Evolutionary conservation across 2,888 invertebrate species (phyloP).

Genomic region (Chrysomela aeneicollis): DNA sequence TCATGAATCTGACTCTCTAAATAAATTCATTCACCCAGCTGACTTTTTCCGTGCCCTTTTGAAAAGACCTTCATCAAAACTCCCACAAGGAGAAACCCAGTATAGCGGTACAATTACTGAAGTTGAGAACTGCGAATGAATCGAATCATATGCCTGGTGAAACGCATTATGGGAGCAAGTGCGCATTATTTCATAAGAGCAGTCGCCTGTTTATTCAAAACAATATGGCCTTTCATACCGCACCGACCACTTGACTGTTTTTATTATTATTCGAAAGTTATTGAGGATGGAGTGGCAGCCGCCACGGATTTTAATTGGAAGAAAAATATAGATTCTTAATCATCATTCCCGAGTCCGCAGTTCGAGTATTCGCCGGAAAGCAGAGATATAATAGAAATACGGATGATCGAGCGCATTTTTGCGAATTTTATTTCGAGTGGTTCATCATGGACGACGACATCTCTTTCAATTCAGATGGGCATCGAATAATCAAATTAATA

Average conservation of each 20-base stretch:
- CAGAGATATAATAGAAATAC: conserved; percentile 4
- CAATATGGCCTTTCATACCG: conserved; percentile 55
- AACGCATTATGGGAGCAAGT: conserved; percentile 56
- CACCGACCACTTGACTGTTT: conserved; percentile 53
- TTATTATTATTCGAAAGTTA: conserved; percentile 44
- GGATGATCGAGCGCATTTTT: background rate
- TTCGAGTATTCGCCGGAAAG: conserved; percentile 27
- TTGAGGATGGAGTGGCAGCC: conserved; percentile 37
- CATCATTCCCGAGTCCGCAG: conserved; percentile 35
- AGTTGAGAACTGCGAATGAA: conserved; percentile 44
- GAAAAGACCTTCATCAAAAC: conserved; percentile 38
- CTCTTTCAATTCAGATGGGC: background rate
- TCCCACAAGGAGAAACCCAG: conserved; percentile 37
- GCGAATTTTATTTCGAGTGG: background rate
- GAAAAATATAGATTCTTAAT: conserved; percentile 50
- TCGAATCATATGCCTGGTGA: conserved; percentile 57
- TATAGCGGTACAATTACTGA: conserved; percentile 42
- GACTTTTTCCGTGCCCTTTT: conserved; percentile 4
- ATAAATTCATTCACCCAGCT: background rate
- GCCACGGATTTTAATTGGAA: conserved; percentile 50
- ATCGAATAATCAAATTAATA: too few species aligned
- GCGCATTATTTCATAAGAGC: conserved; percentile 58
- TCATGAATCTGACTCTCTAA: background rate
- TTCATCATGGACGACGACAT: background rate
- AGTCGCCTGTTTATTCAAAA: conserved; percentile 55